These are phyloP conservation scores for Phyllopteryx taeniolatus DNA, from an alignment of 2,113 vertebrate species.

Conservation along the genomic window DNA sequence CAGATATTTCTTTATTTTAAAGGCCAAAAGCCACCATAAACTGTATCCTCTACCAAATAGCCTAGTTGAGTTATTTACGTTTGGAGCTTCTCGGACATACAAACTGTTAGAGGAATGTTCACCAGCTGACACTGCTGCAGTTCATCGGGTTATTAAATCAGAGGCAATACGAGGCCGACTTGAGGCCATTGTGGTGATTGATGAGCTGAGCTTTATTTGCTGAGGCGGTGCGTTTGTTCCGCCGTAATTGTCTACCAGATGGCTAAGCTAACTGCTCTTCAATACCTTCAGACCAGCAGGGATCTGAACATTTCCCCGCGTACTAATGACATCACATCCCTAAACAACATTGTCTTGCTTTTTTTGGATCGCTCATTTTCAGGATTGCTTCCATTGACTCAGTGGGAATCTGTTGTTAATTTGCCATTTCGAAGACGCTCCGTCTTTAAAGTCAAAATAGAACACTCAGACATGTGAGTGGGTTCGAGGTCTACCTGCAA, in stretches of 20 bases:
- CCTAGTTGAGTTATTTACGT: conserved; percentile 3
- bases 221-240: conserved; percentile 81
- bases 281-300: conserved; percentile 75
- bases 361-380: conserved; percentile 40
- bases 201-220: conserved; percentile 80
- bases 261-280: conserved; percentile 81
- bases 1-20: no score
- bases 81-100: conserved; percentile 2
- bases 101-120: conserved; percentile 20
- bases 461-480: neutral
- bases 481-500: conserved; percentile 57
- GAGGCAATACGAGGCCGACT: conserved; percentile 71
- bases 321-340: conserved; percentile 66
- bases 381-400: conserved; percentile 18
- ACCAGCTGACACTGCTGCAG: conserved; percentile 54
- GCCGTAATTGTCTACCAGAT: conserved; percentile 81
- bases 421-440: conserved; percentile 47
- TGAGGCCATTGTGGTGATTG: conserved; percentile 77
- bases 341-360: conserved; percentile 48
- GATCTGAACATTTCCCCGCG: conserved; percentile 60
- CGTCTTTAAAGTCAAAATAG: conserved; percentile 33
- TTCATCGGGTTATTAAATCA: conserved; percentile 75
- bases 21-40: neutral
- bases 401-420: conserved; percentile 44
- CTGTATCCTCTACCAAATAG: neutral